Percentiles rank a stretch among this genome's conserved stretches.
phyloP scores from a whole-genome alignment of 1,140 invertebrate genomes.

The Cydia strobilella region DNA sequence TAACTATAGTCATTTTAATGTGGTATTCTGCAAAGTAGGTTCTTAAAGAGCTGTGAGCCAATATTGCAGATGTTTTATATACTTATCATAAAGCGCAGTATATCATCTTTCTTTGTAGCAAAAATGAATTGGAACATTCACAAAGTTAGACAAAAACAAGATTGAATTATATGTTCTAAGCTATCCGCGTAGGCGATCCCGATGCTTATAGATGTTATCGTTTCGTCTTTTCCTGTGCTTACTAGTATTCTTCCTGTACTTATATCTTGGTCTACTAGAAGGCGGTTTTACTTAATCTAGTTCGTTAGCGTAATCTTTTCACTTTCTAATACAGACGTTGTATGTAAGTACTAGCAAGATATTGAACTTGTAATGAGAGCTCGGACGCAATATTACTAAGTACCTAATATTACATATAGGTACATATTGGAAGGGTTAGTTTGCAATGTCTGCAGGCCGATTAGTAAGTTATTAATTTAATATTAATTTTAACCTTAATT shows the following conservation, averaged over 20 bases:
- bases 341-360: constrained; percentile 37
- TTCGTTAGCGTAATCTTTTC: constrained; percentile 49
- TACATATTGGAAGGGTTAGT: constrained; percentile 2
- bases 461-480: too few relatives aligned
- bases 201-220: constrained; percentile 42
- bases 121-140: constrained; percentile 62
- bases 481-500: background rate
- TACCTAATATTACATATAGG: constrained; percentile 4
- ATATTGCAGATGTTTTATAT: constrained; percentile 6
- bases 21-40: too few relatives aligned
- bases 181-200: constrained; percentile 33
- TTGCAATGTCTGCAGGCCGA: background rate
- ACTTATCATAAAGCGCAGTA: constrained; percentile 37
- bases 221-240: constrained; percentile 41
- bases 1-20: constrained; percentile 9
- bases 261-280: constrained; percentile 13
- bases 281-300: constrained; percentile 37
- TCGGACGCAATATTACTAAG: background rate
- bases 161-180: constrained; percentile 60
- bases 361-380: constrained; percentile 31
- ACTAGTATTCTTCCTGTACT: too few relatives aligned
- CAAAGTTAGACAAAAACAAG: constrained; percentile 53
- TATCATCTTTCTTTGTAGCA: constrained; percentile 49
- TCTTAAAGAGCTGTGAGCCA: too few relatives aligned
- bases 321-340: constrained; percentile 51